Percentiles rank a stretch among this genome's conserved stretches.
Conservation (phyloP, 2,888 invertebrate species). For the Heliconius aoede region DNA sequence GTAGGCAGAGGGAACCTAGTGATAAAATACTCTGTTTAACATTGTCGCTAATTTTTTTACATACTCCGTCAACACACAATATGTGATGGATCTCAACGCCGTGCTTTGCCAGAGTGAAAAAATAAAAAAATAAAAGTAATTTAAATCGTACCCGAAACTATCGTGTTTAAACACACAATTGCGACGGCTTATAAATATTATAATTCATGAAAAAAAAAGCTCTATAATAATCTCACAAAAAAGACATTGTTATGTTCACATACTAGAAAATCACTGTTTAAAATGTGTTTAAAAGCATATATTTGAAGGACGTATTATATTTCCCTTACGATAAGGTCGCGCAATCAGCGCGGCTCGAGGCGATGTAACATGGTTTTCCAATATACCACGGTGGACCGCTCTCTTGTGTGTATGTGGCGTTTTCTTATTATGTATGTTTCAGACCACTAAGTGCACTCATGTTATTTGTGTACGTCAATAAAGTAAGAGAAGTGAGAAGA, state of each 20-base stretch:
- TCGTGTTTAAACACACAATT: too few relatives aligned
- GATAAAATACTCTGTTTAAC: too few relatives aligned
- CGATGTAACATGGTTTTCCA: conserved; percentile 56
- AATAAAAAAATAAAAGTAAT: too few relatives aligned
- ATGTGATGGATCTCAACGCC: too few relatives aligned
- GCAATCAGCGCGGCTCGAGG: conserved; percentile 37
- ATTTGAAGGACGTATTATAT: conserved; percentile 42
- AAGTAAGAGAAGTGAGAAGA: conserved; percentile 25
- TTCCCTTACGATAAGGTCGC: conserved; percentile 42
- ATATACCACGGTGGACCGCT: conserved; percentile 50
- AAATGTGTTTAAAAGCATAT: conserved; percentile 41
- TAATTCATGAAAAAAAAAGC: too few relatives aligned
- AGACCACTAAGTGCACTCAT: conserved; percentile 49
- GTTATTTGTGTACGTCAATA: conserved; percentile 47
- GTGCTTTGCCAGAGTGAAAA: too few relatives aligned
- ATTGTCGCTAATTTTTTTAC: too few relatives aligned
- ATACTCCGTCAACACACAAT: too few relatives aligned
- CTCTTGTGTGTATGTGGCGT: conserved; percentile 43
- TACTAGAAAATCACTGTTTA: conserved; percentile 24
- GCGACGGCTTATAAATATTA: not conserved
- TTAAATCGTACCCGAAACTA: too few relatives aligned
- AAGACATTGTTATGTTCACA: too few relatives aligned
- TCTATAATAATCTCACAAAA: not conserved
- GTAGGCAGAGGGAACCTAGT: too few relatives aligned
- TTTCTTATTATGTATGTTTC: conserved; percentile 33